Conservation (phyloP, 2,113 vertebrate genomes). For the Chrysemys picta region DNA sequence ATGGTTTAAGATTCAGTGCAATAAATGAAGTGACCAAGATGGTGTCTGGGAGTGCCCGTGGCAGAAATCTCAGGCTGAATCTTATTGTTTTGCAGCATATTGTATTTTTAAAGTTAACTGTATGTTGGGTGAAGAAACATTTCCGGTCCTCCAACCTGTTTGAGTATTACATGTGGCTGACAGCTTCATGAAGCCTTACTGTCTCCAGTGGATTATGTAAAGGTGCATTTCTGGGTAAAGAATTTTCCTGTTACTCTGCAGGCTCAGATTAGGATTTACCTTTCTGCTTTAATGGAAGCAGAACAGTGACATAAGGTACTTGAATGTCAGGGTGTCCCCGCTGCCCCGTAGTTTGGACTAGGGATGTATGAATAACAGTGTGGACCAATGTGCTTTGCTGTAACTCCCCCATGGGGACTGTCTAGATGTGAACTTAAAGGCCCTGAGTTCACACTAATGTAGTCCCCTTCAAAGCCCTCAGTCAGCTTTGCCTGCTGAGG, state of each 20-base stretch:
- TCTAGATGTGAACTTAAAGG: background rate
- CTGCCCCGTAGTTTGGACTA: too few species aligned
- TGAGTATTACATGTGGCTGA: background rate
- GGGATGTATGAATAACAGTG: background rate
- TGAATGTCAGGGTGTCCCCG: background rate
- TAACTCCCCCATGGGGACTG: background rate
- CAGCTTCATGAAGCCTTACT: background rate
- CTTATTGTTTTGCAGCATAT: background rate
- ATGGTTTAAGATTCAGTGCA: background rate
- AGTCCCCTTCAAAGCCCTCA: background rate
- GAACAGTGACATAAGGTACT: background rate
- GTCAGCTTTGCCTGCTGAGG: background rate
- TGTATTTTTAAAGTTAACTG: background rate
- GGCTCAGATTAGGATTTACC: background rate
- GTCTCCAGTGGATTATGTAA: background rate
- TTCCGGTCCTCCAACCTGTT: background rate
- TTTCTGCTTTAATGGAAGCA: background rate
- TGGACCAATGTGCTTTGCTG: background rate
- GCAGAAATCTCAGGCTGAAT: background rate
- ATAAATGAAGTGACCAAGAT: background rate
- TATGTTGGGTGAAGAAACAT: background rate
- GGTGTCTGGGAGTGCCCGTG: background rate
- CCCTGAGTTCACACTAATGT: background rate
- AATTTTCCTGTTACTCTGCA: background rate
- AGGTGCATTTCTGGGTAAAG: background rate